Base-by-base conservation (phyloP, 2,797 vertebrate species). In the Pteronotus mesoamericanus region DNA sequence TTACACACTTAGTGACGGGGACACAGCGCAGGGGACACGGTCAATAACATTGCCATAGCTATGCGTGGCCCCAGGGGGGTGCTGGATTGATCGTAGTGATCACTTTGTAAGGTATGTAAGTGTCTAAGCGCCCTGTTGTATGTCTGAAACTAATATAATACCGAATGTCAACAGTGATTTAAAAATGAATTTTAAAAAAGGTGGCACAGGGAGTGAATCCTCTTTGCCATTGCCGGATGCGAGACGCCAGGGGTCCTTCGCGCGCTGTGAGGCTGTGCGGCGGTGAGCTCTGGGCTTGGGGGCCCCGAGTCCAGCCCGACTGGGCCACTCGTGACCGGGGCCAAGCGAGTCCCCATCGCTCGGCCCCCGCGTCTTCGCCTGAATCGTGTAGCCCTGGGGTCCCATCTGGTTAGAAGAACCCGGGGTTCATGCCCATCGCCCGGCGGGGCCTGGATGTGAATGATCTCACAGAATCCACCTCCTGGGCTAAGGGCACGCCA, bases 251-350 rank as follows among this genome's bases (percentile, higher is more conserved):
- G 59, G 53, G 37, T 21, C 69, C 61, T 74, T 74, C 37, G 80
- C 1, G 18, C 26, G 3, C 46, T 4, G 0, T 0, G 24, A 68
- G 55, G n/a, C 46, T 2, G 1, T 46, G 19, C 9, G 59, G 80
- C n/a, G 22, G 22, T 1, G 15, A 39, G 46, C 22, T 69, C 0
- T 2, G 19, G 37, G 29, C 34, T 21, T n/a, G 32, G 29, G 55
- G 82, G 26, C 37, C 22, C 2, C n/a, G 51, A 19, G 42, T 48
- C n/a, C 10, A 24, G 16, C 22, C 11, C 9, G 26, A 26, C 34
- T 37, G 10, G 9, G 46, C 39, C 18, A n/a, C 21, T 75, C 6
- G 34, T 32, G 48, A 79, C 37, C 61, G 37, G 80, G 68, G 22
- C 3, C n/a, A 29, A 15, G 22, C n/a, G 11, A 29, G 9, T 69